Evolutionary conservation across 1,140 invertebrate species (phyloP).

Genomic region (Drosophila hydei): DNA sequence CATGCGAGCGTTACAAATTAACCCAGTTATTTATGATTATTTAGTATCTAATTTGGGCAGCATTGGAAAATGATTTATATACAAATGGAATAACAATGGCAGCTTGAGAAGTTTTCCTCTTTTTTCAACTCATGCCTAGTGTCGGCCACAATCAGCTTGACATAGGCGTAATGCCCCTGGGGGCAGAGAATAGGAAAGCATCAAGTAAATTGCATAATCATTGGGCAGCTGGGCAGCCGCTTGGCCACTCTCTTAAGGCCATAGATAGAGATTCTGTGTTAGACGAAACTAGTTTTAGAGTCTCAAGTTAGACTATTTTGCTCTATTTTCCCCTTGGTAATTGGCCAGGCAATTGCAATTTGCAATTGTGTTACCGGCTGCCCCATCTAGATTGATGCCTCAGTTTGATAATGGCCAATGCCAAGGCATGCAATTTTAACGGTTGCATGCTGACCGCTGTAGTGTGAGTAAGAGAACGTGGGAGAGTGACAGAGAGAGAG

Average conservation of each 20-base stretch:
- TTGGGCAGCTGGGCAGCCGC: constrained; percentile 29
- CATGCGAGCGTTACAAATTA: constrained; percentile 80
- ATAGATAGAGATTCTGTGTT: constrained; percentile 30
- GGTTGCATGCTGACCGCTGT: constrained; percentile 47
- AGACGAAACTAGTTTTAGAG: constrained; percentile 50
- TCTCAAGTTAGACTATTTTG: constrained; percentile 35
- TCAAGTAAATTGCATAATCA: constrained; percentile 76
- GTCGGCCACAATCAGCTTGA: background rate
- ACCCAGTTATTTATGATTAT: constrained; percentile 82
- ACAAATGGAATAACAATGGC: constrained; percentile 28
- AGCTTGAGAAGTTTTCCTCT: background rate
- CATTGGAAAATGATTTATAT: constrained; percentile 66
- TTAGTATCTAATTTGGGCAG: constrained; percentile 60
- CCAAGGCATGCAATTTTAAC: constrained; percentile 77
- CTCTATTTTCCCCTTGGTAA: constrained; percentile 65
- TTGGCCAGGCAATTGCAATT: constrained; percentile 67
- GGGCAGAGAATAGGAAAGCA: constrained; percentile 13
- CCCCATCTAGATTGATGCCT: constrained; percentile 70
- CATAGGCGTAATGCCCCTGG: background rate
- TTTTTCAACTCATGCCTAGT: background rate
- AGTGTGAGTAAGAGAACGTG: constrained; percentile 5
- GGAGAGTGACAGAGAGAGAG: background rate
- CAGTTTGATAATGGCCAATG: constrained; percentile 75
- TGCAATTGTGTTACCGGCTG: constrained; percentile 66
- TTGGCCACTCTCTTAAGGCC: constrained; percentile 22